These are phyloP conservation scores for Carabus problematicus DNA, from an alignment of 2,888 invertebrate genomes.

Conservation along the genomic window DNA sequence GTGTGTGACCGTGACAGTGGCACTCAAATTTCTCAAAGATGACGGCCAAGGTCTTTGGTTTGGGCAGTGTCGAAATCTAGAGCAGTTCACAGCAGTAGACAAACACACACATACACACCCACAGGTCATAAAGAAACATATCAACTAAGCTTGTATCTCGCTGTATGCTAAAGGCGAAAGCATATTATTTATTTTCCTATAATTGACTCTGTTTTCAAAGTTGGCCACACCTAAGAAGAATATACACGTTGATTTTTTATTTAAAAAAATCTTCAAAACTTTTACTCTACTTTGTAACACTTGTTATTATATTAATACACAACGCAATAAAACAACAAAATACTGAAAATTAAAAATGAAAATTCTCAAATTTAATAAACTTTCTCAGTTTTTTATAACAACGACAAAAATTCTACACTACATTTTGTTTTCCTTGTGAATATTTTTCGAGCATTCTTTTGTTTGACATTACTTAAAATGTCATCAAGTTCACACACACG, in stretches of 20 bases:
- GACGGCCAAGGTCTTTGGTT: background rate
- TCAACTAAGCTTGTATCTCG: too few relatives aligned
- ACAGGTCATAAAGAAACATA: too few relatives aligned
- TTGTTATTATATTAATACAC: slow-evolving; percentile 20
- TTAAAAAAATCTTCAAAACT: too few relatives aligned
- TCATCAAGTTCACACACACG: too few relatives aligned
- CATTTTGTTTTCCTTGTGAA: background rate
- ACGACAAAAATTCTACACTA: slow-evolving; percentile 16
- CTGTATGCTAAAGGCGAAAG: too few relatives aligned
- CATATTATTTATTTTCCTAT: too few relatives aligned
- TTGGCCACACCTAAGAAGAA: too few relatives aligned
- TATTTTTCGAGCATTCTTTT: background rate
- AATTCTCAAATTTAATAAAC: slow-evolving; percentile 5
- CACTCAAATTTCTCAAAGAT: slow-evolving; percentile 2
- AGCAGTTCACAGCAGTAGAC: slow-evolving; percentile 11
- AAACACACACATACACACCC: slow-evolving; percentile 16
- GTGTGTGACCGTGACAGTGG: background rate
- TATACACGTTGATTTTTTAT: too few relatives aligned
- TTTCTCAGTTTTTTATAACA: slow-evolving; percentile 14
- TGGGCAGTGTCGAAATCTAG: background rate
- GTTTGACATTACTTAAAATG: too few relatives aligned
- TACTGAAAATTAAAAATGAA: slow-evolving; percentile 16
- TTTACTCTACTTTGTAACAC: slow-evolving; percentile 3
- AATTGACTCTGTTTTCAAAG: background rate
- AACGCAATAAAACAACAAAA: slow-evolving; percentile 16